A percentile compares a stretch with the other conserved stretches of the same genome.
phyloP scores from a whole-genome alignment of 2,113 vertebrate species.

The Copsychus sechellarum region DNA sequence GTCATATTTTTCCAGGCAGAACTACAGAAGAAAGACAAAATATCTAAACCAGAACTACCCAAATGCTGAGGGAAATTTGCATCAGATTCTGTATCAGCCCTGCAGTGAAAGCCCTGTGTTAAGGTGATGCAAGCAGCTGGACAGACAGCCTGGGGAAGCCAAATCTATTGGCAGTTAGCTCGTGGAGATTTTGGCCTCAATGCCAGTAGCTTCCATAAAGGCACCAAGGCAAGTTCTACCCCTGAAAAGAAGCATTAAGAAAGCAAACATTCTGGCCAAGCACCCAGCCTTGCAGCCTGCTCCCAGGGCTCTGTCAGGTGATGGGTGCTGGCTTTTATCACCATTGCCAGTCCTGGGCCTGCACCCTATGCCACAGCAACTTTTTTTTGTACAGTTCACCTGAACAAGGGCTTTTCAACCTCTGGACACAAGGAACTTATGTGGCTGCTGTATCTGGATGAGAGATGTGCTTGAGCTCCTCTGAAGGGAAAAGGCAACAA shows the following conservation, averaged over 20 bases:
- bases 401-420: neutral
- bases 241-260: neutral
- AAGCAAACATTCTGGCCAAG: neutral
- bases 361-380: accelerated
- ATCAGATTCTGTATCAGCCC: neutral
- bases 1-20: neutral
- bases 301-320: neutral
- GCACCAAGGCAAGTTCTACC: neutral
- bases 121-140: neutral
- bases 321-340: neutral
- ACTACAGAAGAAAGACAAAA: neutral
- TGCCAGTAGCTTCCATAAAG: neutral
- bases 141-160: neutral
- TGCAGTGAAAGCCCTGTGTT: neutral
- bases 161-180: neutral
- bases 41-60: neutral
- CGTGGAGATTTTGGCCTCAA: neutral
- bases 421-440: neutral
- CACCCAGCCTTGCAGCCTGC: neutral
- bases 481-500: neutral
- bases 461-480: neutral
- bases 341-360: neutral
- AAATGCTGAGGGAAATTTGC: neutral
- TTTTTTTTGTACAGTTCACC: neutral
- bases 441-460: neutral